phyloP scores from a whole-genome alignment of 2,888 invertebrate genomes.

The Smittia sp. region DNA sequence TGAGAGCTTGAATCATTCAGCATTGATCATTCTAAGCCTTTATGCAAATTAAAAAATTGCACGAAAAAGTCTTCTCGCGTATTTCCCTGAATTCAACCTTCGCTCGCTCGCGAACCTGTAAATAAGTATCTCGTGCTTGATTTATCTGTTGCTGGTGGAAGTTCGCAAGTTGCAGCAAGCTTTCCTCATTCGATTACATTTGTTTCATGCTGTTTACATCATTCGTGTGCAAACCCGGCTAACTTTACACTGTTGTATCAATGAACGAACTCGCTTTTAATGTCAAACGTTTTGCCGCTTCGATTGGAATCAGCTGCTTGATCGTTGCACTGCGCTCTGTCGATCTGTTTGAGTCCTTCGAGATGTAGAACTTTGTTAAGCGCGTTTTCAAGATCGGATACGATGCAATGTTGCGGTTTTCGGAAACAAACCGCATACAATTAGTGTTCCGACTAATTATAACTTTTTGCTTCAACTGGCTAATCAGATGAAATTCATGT shows the following conservation, averaged over 20 bases:
- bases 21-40: conserved; percentile 8
- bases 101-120: background rate
- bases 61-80: conserved; percentile 9
- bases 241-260: too few species aligned
- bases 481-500: background rate
- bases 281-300: too few species aligned
- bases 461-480: background rate
- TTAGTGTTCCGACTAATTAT: conserved; percentile 7
- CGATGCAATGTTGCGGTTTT: background rate
- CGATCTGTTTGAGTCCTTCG: background rate
- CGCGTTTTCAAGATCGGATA: background rate
- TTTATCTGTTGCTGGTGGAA: too few species aligned
- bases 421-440: background rate
- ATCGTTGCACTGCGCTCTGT: too few species aligned
- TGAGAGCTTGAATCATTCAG: background rate
- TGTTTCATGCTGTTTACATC: too few species aligned
- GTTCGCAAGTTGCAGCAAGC: too few species aligned
- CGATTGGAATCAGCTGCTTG: too few species aligned
- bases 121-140: background rate
- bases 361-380: background rate
- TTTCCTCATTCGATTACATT: too few species aligned
- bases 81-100: conserved; percentile 31
- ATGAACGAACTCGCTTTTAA: too few species aligned
- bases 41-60: background rate
- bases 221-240: too few species aligned